Evolutionary conservation across 2,797 vertebrate genomes (phyloP).

Genomic region (Catamblyrhynchus diadema): DNA sequence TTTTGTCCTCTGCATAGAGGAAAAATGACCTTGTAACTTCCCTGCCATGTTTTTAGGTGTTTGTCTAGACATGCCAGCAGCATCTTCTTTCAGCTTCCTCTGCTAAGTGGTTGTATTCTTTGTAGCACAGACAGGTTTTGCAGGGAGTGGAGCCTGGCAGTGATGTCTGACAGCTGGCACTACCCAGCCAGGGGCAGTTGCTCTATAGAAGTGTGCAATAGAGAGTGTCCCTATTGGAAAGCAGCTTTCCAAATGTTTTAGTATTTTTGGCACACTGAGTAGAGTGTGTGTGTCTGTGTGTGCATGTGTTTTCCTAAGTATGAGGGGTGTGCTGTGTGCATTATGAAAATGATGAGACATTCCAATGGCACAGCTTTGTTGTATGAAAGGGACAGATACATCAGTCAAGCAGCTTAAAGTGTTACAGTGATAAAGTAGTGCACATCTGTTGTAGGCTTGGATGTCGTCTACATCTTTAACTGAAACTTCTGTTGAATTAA

Average conservation of each 20-base stretch:
- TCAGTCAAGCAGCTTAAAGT: neutral
- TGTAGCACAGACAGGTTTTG: neutral
- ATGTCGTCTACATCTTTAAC: neutral
- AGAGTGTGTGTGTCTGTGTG: fast-evolving
- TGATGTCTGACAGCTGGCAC: neutral
- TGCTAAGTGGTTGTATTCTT: fast-evolving
- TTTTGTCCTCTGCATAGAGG: neutral
- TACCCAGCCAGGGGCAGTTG: neutral
- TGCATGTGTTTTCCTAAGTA: neutral
- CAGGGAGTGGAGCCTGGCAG: neutral
- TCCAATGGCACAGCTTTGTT: neutral
- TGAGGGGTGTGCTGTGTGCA: fast-evolving
- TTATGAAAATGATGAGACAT: neutral
- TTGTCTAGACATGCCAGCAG: neutral
- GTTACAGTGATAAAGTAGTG: neutral
- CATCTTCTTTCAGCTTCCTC: neutral
- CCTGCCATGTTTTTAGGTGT: neutral
- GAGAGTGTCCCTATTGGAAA: neutral
- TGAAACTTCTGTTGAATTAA: neutral
- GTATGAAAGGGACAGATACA: neutral
- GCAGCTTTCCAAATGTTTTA: neutral
- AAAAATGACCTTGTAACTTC: neutral
- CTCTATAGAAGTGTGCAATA: neutral
- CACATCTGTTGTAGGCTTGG: neutral
- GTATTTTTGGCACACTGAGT: fast-evolving